phyloP scores from a whole-genome alignment of 1,140 invertebrate species.

The Drosophila insularis region DNA sequence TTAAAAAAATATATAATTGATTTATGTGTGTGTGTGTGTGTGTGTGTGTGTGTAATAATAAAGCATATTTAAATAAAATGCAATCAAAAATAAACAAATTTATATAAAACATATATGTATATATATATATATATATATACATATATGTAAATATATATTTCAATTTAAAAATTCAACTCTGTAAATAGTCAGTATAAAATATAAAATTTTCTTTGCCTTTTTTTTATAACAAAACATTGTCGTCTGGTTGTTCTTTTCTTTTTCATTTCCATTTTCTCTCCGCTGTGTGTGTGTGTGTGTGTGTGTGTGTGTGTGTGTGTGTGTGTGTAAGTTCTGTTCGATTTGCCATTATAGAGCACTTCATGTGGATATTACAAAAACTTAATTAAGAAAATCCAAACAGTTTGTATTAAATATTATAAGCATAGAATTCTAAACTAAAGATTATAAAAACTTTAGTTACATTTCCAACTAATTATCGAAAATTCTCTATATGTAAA shows the following conservation, averaged over 20 bases:
- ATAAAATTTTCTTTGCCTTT: neutral
- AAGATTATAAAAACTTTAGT: neutral
- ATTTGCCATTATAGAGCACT: neutral
- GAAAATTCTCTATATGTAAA: too few species aligned
- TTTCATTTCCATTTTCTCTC: neutral
- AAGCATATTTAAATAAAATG: slow-evolving; percentile 9
- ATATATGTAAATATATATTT: neutral
- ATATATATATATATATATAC: slow-evolving; percentile 5
- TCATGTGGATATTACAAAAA: neutral
- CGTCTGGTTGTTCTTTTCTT: neutral
- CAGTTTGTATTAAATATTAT: neutral
- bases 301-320: neutral
- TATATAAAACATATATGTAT: neutral
- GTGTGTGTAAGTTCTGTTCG: too few species aligned
- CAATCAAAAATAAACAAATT: slow-evolving; percentile 9
- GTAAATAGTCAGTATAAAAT: slow-evolving; percentile 11
- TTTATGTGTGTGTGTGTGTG: neutral
- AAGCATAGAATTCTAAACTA: neutral
- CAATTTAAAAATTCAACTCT: slow-evolving; percentile 6
- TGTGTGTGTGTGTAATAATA: neutral
- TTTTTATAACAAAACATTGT: slow-evolving; percentile 6
- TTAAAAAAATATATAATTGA: slow-evolving; percentile 6
- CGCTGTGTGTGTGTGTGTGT: neutral
- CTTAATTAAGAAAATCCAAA: neutral
- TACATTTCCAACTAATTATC: too few species aligned